Evolutionary conservation across 2,113 vertebrate species (phyloP).

Genomic region (Pionites leucogaster): DNA sequence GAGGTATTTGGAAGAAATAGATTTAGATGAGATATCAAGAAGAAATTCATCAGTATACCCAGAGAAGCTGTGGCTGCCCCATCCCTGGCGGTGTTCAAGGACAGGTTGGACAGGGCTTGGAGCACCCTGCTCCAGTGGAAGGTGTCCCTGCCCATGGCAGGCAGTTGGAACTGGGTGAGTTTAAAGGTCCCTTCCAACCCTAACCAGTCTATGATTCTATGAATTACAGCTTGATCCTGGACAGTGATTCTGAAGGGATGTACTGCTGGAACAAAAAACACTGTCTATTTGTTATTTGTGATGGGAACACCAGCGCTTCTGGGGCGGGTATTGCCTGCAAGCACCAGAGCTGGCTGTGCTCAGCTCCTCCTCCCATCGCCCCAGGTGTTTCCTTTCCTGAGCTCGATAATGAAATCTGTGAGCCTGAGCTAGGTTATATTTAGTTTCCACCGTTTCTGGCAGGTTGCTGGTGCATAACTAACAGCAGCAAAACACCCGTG

Average conservation of each 20-base stretch:
- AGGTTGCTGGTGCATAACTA: neutral
- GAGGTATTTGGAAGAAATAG: neutral
- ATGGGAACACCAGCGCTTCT: neutral
- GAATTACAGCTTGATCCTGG: neutral
- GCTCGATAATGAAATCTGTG: slow-evolving; percentile 37
- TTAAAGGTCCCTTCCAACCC: neutral
- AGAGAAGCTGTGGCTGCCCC: neutral
- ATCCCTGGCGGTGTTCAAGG: neutral
- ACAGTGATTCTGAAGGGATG: fast-evolving
- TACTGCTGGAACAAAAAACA: neutral
- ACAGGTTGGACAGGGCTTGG: neutral
- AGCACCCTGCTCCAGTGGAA: neutral
- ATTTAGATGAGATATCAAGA: neutral
- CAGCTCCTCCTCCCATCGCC: slow-evolving; percentile 8
- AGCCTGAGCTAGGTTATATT: slow-evolving; percentile 35
- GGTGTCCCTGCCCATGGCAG: neutral
- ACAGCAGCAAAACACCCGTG: neutral
- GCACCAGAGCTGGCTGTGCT: neutral
- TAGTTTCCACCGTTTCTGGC: neutral
- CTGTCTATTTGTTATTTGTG: neutral
- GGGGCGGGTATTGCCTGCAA: neutral
- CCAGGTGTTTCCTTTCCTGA: slow-evolving; percentile 68
- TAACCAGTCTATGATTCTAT: neutral
- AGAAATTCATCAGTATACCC: neutral
- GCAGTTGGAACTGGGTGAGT: neutral